Evolutionary conservation across 2,888 invertebrate species (phyloP).

Genomic region (Thereva unica): DNA sequence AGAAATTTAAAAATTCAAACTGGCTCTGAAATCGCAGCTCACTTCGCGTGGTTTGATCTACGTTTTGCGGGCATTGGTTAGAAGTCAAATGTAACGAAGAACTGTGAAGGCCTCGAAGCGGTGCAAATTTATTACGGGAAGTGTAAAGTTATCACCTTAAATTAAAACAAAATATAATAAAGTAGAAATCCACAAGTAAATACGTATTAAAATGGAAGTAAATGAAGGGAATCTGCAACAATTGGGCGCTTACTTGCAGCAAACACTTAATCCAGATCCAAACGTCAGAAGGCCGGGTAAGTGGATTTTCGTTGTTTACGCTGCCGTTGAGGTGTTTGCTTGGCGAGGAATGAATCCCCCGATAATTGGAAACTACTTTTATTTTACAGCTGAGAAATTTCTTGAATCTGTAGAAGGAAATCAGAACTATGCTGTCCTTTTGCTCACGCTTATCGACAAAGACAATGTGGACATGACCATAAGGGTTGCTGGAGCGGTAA

Average conservation of each 20-base stretch:
- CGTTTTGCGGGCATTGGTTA: too few species aligned
- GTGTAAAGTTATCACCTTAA: too few species aligned
- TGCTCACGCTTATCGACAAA: constrained; percentile 85
- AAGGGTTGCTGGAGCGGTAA: constrained; percentile 87
- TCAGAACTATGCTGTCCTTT: constrained; percentile 84
- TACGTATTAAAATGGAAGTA: constrained; percentile 72
- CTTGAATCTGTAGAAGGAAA: constrained; percentile 87
- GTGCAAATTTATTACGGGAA: too few species aligned
- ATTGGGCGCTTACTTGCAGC: constrained; percentile 81
- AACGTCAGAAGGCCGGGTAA: constrained; percentile 82
- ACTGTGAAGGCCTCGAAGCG: too few species aligned
- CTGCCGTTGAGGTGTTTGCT: neutral
- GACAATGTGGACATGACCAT: constrained; percentile 79
- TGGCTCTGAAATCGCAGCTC: too few species aligned
- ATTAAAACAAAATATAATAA: too few species aligned
- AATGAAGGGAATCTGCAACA: constrained; percentile 83
- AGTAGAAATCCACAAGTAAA: neutral
- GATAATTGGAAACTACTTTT: neutral
- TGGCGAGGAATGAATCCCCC: neutral
- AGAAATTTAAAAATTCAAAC: too few species aligned
- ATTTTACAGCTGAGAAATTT: constrained; percentile 80
- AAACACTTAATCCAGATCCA: constrained; percentile 84
- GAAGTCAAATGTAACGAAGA: too few species aligned
- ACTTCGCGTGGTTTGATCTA: too few species aligned
- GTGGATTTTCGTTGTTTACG: constrained; percentile 47